These are phyloP conservation scores for Philopotamus ludificatus DNA, from an alignment of 1,140 invertebrate species.

Conservation along the genomic window DNA sequence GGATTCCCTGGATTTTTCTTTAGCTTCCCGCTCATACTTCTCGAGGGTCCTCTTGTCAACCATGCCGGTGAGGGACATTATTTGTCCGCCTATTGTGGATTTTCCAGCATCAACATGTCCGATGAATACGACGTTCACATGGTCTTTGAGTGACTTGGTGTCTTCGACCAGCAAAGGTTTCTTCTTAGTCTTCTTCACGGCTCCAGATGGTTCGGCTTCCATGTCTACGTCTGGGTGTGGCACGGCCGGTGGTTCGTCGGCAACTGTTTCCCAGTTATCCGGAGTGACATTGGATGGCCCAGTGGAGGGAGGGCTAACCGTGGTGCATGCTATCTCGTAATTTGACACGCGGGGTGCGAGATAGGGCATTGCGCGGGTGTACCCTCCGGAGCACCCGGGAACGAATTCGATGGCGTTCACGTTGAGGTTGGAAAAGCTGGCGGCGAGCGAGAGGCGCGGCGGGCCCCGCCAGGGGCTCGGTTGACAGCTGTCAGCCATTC, in stretches of 20 bases:
- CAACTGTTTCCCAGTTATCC: conserved; percentile 80
- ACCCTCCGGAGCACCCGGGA: conserved; percentile 83
- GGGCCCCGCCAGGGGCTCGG: conserved; percentile 61
- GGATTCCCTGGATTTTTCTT: conserved; percentile 98
- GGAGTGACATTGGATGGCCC: conserved; percentile 51
- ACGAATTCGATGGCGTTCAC: conserved; percentile 95
- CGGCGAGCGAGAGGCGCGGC: conserved; percentile 64
- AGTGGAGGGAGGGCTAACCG: background rate
- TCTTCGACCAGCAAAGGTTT: conserved; percentile 72
- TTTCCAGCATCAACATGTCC: conserved; percentile 99
- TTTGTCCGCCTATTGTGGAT: conserved; percentile 99
- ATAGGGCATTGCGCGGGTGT: conserved; percentile 42
- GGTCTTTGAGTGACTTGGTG: conserved; percentile 90
- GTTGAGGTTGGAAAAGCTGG: conserved; percentile 90
- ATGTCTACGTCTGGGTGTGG: conserved; percentile 75
- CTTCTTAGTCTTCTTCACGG: conserved; percentile 76
- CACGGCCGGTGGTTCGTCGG: conserved; percentile 70
- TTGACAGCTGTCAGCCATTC: conserved; percentile 74
- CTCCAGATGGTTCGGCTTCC: conserved; percentile 61
- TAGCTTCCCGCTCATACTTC: conserved; percentile 98
- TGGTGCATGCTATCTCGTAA: conserved; percentile 17
- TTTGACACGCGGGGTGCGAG: conserved; percentile 14
- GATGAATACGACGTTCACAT: conserved; percentile 99
- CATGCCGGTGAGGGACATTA: conserved; percentile 99
- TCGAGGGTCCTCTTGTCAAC: conserved; percentile 99